Base-by-base conservation (phyloP, 2,888 invertebrate species). In the Oxytorus armatus region DNA sequence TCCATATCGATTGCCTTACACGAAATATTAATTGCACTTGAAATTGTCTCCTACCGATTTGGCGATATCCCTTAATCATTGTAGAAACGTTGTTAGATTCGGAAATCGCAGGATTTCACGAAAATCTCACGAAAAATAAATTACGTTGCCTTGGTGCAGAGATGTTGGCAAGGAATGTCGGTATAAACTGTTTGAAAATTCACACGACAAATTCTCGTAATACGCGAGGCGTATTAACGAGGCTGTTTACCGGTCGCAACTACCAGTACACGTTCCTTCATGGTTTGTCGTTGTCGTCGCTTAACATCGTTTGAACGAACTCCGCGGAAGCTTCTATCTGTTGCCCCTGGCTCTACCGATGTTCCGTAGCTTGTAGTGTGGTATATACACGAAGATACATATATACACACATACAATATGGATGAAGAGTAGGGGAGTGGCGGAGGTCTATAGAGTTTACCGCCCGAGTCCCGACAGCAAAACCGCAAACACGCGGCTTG, bases 401-500 rank as follows among this genome's bases (percentile, higher is more conserved):
- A 59, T 76, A 73, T 66, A 77, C 36, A 75, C 39, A 57, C 18
- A 69, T 42, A 80, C n/a, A 66, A 70, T 73, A 23, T 47, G 61
- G 44, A 14, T 8, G 66, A 51, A 29, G 55, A 33, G n/a, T n/a
- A 65, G 53, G 8, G 47, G 42, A 55, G 21, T 25, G 63, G 49
- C 1, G 51, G n/a, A 47, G 69, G 84, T 86, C 87, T 68, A 79
- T 77, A 69, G 79, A 83, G 81, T 84, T 77, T 89, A 89, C n/a
- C 88, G 88, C 84, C 85, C 83, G 85, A 89, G 86, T 85, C 89
- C 87, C 89, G 89, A 88, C 89, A 89, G 89, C 89, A 89, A 91
- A 89, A 90, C 91, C 91, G 87, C 91, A 91, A 92, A 90, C 90
- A 89, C 89, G 91, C 89, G 90, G 90, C 88, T 90, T 90, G 88